Conservation (phyloP, 2,797 vertebrate genomes). For the Enteromius afrohamiltoni region DNA sequence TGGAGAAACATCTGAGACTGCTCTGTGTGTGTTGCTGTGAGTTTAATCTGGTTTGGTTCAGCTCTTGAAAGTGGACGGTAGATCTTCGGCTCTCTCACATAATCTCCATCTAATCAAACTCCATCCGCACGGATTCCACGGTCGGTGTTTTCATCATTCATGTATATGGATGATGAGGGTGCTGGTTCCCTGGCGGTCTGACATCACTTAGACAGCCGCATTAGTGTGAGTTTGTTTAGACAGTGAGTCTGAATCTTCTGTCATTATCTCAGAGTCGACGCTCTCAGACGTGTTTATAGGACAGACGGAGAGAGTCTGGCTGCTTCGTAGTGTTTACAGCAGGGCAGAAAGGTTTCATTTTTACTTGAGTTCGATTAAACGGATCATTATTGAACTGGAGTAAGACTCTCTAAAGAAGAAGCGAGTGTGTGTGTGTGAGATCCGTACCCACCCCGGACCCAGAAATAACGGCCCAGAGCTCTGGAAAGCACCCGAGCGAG, state of each 20-base stretch:
- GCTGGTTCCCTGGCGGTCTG: neutral
- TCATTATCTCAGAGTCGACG: slow-evolving; percentile 6
- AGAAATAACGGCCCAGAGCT: neutral
- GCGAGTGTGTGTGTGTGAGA: neutral
- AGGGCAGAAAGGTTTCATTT: slow-evolving; percentile 26
- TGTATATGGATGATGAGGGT: neutral
- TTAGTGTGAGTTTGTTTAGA: slow-evolving; percentile 6
- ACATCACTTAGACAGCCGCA: neutral
- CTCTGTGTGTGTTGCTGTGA: neutral
- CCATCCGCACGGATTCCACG: neutral
- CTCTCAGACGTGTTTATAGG: slow-evolving; percentile 6
- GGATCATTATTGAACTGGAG: slow-evolving; percentile 4
- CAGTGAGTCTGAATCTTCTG: neutral
- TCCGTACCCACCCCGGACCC: neutral
- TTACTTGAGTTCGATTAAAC: slow-evolving; percentile 37
- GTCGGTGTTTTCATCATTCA: neutral
- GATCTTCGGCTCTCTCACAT: neutral
- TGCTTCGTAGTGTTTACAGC: slow-evolving; percentile 28
- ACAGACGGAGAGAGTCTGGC: slow-evolving; percentile 15
- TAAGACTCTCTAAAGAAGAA: neutral
- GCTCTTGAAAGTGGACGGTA: neutral
- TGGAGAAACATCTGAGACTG: neutral
- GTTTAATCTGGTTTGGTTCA: neutral
- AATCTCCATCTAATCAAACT: neutral
- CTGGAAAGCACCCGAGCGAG: slow-evolving; percentile 18